Base-by-base conservation (phyloP, 2,888 invertebrate species). In the Morinoia aosen region DNA sequence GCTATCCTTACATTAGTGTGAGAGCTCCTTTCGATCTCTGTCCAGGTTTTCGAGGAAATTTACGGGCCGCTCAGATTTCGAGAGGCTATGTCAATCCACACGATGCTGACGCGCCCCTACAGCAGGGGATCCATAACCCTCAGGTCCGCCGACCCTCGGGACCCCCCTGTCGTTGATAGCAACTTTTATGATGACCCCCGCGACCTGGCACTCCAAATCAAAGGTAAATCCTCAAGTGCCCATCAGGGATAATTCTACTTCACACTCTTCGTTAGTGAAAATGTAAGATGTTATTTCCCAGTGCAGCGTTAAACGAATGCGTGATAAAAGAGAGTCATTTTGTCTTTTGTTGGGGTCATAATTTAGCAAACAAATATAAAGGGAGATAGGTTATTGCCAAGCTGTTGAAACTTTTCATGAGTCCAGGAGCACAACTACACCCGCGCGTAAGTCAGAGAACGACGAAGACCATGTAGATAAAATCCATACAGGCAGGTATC, bases 101-200 rank as follows among this genome's bases (percentile, higher is more conserved):
- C 90, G 90, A 48, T 40, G 90, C 57, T 93, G 93, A 56, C 25
- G 2, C 56, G 93, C 7, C 93, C 93, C 3, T n/a, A 25, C 57
- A 93, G 93, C 57, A 56, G 93, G 10, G 93, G 93, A 33, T 93
- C 57, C 10, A 33, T 93, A 11, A 57, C 25, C 11, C 93, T 93
- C 11, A 16, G 10, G 57, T 93, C 93, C 33, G 93, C 93, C n/a
- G 93, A 93, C 57, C 57, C 57, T 11, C 48, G 16, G 33, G 93
- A 93, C 25, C 93, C 58, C 11, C 93, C 93, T 11, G 16, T 57
- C 48, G 57, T 93, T 25, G 57, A 57, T 16, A 93, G 48, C 58
- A 93, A 93, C 93, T 93, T 93, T 33, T 93, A 57, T 39, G n/a
- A 57, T 56, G 93, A 93, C 33, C 93, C 57, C n/a, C n/a, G n/a